Evolutionary conservation across 2,888 invertebrate genomes (phyloP), one percentile per base, ranked within the genome.

Genomic region (Drosophila formosana): DNA sequence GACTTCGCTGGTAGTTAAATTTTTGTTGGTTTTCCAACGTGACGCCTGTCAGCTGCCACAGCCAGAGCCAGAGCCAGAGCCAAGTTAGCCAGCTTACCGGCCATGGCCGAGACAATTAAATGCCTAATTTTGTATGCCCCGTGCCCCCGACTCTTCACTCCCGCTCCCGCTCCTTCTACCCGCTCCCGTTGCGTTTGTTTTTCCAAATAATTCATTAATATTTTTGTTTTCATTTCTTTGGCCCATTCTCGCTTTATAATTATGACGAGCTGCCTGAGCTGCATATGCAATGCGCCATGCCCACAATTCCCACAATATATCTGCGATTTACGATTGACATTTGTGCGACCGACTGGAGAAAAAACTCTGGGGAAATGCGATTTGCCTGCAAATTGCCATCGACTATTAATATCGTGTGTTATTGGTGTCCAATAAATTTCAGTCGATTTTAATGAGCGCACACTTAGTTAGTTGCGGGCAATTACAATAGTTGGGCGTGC

Each of bases 141-240:
- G 63, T 71, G 75, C 72, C 67, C 74, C 74, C 66, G 63, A 60
- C 63, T 23, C 52, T 9, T 23, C 18, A 25, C 58, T 43, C 45
- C 32, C 68, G 64, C 46, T 58, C 73, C 66, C 68, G 63, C n/a
- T n/a, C n/a, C n/a, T n/a, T n/a, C n/a, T n/a, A n/a, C 45, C 32
- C 68, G 64, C 46, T 58, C 73, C 66, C 68, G 63, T 74, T 71
- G 61, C 66, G 64, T 75, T 89, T 84, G 74, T 82, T 89, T 91
- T 91, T 91, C 91, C 91, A 88, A 90, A 90, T 91, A 91, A 91
- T 91, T 91, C 91, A 91, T 91, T 91, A 91, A 91, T 91, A 91
- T 91, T 91, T 90, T 56, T 72, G 47, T 68, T 66, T 67, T 64
- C 52, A 64, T 80, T 60, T 61, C 32, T 67, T 32, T 67, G 11